Conservation (phyloP, 30 jellyfish, hydroid and myxozoan genomes). For the Turritopsis dohrnii region DNA sequence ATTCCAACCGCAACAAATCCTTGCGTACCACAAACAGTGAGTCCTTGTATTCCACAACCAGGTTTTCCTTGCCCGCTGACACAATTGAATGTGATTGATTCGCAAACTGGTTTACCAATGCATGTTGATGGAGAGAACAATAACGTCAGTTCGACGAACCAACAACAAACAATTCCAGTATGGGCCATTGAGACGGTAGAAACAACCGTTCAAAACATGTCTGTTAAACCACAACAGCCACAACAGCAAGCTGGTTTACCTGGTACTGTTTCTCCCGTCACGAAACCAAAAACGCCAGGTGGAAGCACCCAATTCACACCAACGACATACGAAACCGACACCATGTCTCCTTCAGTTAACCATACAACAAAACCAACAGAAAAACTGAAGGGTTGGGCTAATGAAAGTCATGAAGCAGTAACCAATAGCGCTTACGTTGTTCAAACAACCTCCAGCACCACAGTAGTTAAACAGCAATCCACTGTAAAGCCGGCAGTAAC, state of each 20-base stretch:
- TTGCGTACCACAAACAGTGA: slow-evolving; percentile 9
- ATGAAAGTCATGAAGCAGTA: neutral
- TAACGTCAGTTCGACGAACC: neutral
- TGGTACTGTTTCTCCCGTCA: neutral
- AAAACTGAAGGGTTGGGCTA: neutral
- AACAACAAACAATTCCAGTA: slow-evolving; percentile 15
- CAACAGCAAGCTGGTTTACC: neutral
- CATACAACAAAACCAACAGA: slow-evolving; percentile 3
- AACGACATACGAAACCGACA: neutral
- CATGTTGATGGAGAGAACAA: neutral
- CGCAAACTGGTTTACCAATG: neutral
- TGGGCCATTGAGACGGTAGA: slow-evolving; percentile 28
- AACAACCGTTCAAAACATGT: slow-evolving; percentile 2
- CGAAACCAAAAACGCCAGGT: neutral
- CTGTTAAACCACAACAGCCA: neutral
- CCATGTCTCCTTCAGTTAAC: neutral
- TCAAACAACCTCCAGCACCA: neutral
- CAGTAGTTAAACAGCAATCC: neutral
- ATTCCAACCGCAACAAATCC: neutral
- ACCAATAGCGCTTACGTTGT: neutral
- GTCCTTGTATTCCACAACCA: slow-evolving; percentile 15
- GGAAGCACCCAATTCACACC: neutral
- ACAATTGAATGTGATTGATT: neutral
- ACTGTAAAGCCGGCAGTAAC: neutral
- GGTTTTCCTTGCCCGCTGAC: slow-evolving; percentile 13